These are phyloP conservation scores for Xyrauchen texanus DNA, from an alignment of 2,113 vertebrate genomes.

Conservation along the genomic window DNA sequence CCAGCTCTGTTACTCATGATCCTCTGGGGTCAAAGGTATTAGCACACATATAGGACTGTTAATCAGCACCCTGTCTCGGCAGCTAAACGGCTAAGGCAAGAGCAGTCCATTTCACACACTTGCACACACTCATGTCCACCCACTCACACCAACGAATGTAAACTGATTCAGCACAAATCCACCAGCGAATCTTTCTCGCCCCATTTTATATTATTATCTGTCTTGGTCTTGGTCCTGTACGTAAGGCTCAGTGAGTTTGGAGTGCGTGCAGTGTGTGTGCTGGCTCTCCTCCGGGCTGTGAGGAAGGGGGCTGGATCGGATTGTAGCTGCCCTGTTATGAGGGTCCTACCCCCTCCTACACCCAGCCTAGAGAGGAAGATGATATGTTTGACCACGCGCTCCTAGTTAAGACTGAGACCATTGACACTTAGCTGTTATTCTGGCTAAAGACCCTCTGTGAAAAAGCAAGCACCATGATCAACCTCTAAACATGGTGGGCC, in stretches of 20 bases:
- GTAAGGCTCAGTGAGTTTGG: constrained; percentile 60
- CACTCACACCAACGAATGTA: constrained; percentile 68
- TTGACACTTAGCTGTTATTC: background rate
- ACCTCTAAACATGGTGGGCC: background rate
- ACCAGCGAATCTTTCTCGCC: constrained; percentile 38
- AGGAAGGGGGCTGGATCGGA: constrained; percentile 62
- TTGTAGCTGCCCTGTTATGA: constrained; percentile 80
- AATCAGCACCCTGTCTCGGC: constrained; percentile 40
- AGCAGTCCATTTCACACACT: background rate
- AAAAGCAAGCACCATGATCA: constrained; percentile 11
- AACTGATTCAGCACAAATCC: constrained; percentile 66
- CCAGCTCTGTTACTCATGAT: constrained; percentile 71
- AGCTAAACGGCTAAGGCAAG: constrained; percentile 33
- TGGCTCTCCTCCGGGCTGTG: constrained; percentile 68
- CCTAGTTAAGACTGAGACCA: constrained; percentile 55
- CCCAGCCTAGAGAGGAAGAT: constrained; percentile 60
- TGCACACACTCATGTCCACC: constrained; percentile 38
- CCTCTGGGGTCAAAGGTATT: constrained; percentile 67
- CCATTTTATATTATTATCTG: background rate
- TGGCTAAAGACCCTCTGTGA: constrained; percentile 9
- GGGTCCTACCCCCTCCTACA: constrained; percentile 51
- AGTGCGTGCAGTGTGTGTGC: constrained; percentile 66
- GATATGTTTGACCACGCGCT: constrained; percentile 74
- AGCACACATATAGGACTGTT: constrained; percentile 63
- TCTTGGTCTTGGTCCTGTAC: background rate